Evolutionary conservation across 2,113 vertebrate genomes (phyloP).

Genomic region (Zapornia atra): DNA sequence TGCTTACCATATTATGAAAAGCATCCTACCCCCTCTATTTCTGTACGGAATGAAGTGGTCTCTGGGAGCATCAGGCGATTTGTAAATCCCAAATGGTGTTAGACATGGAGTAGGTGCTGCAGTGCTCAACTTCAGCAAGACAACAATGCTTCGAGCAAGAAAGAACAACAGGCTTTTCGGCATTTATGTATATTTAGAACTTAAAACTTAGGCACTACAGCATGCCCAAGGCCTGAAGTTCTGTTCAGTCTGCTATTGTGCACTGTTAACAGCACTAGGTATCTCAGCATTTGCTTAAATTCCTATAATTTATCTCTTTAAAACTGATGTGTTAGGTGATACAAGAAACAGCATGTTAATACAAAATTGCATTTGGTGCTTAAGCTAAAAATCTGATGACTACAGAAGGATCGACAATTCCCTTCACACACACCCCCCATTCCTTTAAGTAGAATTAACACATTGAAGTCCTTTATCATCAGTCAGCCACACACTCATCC

Average conservation of each 20-base stretch:
- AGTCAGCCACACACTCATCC: background rate
- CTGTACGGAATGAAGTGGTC: background rate
- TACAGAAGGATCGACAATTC: background rate
- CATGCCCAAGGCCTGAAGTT: background rate
- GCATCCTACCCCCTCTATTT: background rate
- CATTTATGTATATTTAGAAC: slow-evolving; percentile 1
- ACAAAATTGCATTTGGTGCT: background rate
- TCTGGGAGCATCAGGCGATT: slow-evolving; percentile 11
- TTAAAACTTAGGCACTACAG: background rate
- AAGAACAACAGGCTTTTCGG: background rate
- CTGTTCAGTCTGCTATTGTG: background rate
- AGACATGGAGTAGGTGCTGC: background rate
- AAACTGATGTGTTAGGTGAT: background rate
- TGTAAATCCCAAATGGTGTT: slow-evolving; percentile 9
- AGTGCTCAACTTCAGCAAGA: slow-evolving; percentile 1
- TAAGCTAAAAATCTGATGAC: background rate
- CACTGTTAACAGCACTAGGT: background rate
- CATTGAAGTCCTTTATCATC: background rate
- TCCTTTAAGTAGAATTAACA: background rate
- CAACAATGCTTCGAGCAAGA: background rate
- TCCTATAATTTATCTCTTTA: background rate
- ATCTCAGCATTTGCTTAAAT: background rate
- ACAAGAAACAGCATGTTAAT: background rate
- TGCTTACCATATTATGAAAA: slow-evolving; percentile 4
- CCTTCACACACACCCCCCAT: accelerated